Base-by-base conservation (phyloP, 53 echinoderm and acorn worm species). In the Paelopatides confundens region DNA sequence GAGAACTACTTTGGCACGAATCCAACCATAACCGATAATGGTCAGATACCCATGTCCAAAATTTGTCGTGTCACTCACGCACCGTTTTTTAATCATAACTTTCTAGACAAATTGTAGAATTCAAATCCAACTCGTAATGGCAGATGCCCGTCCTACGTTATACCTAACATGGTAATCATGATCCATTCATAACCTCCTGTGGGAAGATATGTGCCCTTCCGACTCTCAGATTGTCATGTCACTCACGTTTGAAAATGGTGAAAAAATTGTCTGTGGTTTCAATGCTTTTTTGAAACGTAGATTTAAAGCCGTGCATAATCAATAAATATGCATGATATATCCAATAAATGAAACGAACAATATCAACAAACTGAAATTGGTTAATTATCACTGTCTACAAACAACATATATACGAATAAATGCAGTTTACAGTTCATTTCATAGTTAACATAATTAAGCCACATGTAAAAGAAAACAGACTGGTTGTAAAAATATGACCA, bases 41-140 rank as follows among this genome's bases (percentile, higher is more conserved):
- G 85, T 85, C 85, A 85, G 85, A 85, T 36, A 66, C 85, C 85
- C 66, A 85, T 65, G 66, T 85, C 85, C 65, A 85, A 66, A 83
- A 83, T 63, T 83, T 83, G 34, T 62, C 15, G 62, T 83, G 62
- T 83, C 84, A 83, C 84, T 83, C 84, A 83, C 84, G 84, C 84
- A 63, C 84, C 30, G 23, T 83, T 35, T 63, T 64, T 24, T 0
- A 26, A 83, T 63, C 84, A 62, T 62, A 82, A 37, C 32, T 58
- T 40, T 1, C 62, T 35, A 7, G 24, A 13, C 62, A 2, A 62
- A 33, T n/a, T 9, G 34, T 37, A 31, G 84, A 77, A 83, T 63
- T 64, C 15, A 83, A 83, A 83, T 33, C 65, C 32, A 83, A 83
- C 62, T 83, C 27, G 63, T 83, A 62, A 26, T 63, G 65, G 32